Evolutionary conservation across 1,140 invertebrate species (phyloP), one percentile per base, ranked within the genome.

Genomic region (Pachyrhynchus sulphureomaculatus): DNA sequence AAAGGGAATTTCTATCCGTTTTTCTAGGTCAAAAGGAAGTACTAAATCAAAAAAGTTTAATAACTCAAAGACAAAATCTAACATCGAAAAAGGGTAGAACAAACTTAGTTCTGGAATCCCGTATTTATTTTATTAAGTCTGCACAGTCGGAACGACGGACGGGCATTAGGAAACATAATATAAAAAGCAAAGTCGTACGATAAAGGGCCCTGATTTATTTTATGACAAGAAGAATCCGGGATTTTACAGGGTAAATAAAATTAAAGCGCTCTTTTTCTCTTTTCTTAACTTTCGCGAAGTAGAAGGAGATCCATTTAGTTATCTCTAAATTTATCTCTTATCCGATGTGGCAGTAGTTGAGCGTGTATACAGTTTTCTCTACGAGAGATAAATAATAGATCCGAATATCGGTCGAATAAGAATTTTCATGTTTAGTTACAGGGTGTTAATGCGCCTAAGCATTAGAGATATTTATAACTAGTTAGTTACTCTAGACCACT

Each of bases 201-300:
- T 59, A 59, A 59, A 59, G 32, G 56, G 51, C 37, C 45, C 56
- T 59, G 56, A 59, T 59, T 59, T 59, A 59, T 59, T 59, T 59
- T 59, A 59, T 59, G 56, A 59, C 45, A 39, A 48, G 36, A 41
- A 42, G 45, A 59, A 59, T 59, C 56, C 56, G 56, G 49, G 56
- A 59, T 59, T 59, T 59, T 59, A 59, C 56, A 59, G 56, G 56
- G 56, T 59, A 59, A 59, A 59, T 59, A 59, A 59, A 59, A 59
- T 59, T 59, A 59, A 59, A 59, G 56, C 45, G 36, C 56, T 51
- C 34, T 51, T 39, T 58, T 58, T 58, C 44, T n/a, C 41, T 49
- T 51, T 51, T 49, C 34, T 9, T 51, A 42, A 59, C 34, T 59
- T 59, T 51, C 56, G 56, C 45, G 56, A 59, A 49, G 55, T 58